Percentiles rank a stretch among this genome's conserved stretches.
Conservation (phyloP, 1,140 invertebrate genomes). For the Bombus consobrinus region DNA sequence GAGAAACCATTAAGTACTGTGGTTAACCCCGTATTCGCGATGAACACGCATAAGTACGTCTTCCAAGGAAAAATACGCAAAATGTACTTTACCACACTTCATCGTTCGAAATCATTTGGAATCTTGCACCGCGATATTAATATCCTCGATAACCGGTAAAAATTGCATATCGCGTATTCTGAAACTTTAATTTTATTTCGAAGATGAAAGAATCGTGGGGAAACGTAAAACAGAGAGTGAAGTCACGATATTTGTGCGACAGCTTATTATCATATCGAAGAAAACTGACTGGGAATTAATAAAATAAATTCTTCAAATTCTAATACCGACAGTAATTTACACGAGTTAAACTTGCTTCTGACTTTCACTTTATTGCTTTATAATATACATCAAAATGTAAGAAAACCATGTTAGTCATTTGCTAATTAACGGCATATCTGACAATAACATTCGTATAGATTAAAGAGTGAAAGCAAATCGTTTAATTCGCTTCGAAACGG, state of each 20-base stretch:
- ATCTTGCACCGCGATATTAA: no score
- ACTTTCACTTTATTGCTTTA: neutral
- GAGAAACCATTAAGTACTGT: slow-evolving; percentile 45
- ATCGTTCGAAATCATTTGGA: no score
- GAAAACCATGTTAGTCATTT: slow-evolving; percentile 39
- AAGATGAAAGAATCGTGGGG: no score
- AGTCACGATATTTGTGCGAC: no score
- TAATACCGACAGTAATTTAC: neutral
- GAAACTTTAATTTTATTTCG: no score
- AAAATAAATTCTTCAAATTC: neutral
- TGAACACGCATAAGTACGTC: neutral
- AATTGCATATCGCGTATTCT: no score
- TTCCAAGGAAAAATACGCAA: neutral
- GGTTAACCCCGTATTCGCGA: slow-evolving; percentile 8
- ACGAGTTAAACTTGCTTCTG: neutral
- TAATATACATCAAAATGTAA: neutral
- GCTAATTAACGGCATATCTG: slow-evolving; percentile 61
- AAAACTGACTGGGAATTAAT: no score
- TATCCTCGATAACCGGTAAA: no score
- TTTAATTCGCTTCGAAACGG: slow-evolving; percentile 42
- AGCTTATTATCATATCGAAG: no score
- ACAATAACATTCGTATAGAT: slow-evolving; percentile 21
- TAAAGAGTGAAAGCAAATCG: slow-evolving; percentile 39
- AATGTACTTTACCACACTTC: neutral
- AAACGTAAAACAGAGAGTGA: no score